Conservation (phyloP, 2,113 vertebrate genomes). For the Numenius arquata region DNA sequence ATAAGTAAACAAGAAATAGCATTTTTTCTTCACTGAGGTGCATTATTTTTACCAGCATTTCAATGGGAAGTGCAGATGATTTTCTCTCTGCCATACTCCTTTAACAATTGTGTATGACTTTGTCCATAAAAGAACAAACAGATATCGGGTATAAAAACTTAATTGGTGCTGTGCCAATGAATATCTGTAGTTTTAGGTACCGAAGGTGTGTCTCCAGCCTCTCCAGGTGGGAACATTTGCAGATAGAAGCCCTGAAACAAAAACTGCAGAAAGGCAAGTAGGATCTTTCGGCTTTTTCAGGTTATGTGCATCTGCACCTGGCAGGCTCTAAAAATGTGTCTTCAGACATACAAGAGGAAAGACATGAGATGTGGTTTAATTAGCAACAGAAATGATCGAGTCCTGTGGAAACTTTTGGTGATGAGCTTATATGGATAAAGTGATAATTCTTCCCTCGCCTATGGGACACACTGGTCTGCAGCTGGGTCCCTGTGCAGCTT, state of each 20-base stretch:
- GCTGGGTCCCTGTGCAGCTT: not conserved
- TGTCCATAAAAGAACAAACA: not conserved
- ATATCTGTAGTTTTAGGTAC: not conserved
- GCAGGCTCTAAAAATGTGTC: not conserved
- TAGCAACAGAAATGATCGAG: not conserved
- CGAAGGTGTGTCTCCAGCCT: not conserved
- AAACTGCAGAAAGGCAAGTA: not conserved
- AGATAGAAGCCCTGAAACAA: not conserved
- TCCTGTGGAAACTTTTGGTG: not conserved
- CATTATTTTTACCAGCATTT: not conserved
- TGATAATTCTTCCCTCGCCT: not conserved
- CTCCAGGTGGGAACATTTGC: fast-evolving
- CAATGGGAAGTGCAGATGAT: not conserved
- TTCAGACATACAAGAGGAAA: not conserved
- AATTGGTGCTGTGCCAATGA: not conserved
- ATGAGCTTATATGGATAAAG: not conserved
- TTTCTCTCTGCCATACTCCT: not conserved
- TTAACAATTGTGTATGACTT: not conserved
- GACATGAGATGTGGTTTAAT: not conserved
- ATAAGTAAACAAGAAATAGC: not conserved
- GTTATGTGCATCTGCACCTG: not conserved
- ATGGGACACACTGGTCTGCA: not conserved
- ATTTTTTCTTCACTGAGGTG: not conserved
- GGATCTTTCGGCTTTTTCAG: not conserved
- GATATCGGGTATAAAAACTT: not conserved